Evolutionary conservation across 64 coral and sea anemone species (phyloP), one percentile per base, ranked within the genome.

Genomic region (Acropora yongei): DNA sequence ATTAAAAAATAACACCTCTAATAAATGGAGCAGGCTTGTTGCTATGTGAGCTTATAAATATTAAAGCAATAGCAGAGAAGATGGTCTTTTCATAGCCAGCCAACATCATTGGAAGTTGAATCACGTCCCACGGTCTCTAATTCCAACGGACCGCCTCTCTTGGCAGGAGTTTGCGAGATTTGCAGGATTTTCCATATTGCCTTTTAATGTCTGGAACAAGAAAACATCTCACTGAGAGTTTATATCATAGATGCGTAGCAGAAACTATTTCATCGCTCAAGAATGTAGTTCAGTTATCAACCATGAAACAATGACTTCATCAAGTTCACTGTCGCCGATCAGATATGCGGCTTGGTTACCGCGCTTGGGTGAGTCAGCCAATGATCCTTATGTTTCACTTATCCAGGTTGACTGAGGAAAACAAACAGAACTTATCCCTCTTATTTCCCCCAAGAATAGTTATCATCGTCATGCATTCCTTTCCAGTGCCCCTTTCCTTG

Each of bases 261-360:
- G 7, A 72, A 71, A 85, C 69, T 65, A 85, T 45, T 71, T 85
- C 82, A 85, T 85, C 82, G 43, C 82, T 30, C 17, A 85, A 49
- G 45, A 68, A 85, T 85, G 44, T 47, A 48, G n/a, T 11, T n/a
- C 30, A 30, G 30, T 30, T 49, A 30, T 69, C 61, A 71, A 44
- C 63, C 82, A 30, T 72, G 82, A 85, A 69, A 71, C 43, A 6
- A 85, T 85, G 69, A 85, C 82, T 20, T 45, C 82, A 85, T 85
- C 66, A 19, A n/a, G 41, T 9, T 85, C 82, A 85, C 63, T 49
- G 43, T 10, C 41, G 9, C 40, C 49, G 6, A 85, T 12, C 30
- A 30, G 17, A 48, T 16, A 49, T 17, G 45, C 45, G 11, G 63
- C 82, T 42, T 83, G 58, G 5, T 49, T n/a, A 47, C 43, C 3